These are phyloP conservation scores for Psittacula echo DNA, from an alignment of 2,797 vertebrate species.

Conservation along the genomic window DNA sequence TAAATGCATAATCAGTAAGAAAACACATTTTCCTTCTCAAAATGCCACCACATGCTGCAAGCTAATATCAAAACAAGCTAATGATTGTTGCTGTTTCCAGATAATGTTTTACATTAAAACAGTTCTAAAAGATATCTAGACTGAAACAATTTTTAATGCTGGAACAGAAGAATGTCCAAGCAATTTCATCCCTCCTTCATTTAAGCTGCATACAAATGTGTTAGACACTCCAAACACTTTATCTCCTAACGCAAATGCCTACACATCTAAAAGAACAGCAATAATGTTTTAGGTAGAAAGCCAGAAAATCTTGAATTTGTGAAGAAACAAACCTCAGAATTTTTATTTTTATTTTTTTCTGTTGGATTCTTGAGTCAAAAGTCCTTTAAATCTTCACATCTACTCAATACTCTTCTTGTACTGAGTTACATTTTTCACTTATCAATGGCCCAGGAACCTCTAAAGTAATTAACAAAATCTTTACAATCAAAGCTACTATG, in stretches of 20 bases:
- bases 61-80: not conserved
- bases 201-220: not conserved
- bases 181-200: not conserved
- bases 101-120: not conserved
- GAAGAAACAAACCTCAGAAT: not conserved
- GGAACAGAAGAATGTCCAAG: not conserved
- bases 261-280: not conserved
- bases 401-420: not conserved
- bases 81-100: not conserved
- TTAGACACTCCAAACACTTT: not conserved
- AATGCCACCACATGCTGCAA: conserved; percentile 43
- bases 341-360: not conserved
- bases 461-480: not conserved
- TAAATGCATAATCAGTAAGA: not conserved
- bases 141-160: not conserved
- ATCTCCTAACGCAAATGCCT: not conserved
- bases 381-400: not conserved
- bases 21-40: not conserved
- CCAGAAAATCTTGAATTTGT: not conserved
- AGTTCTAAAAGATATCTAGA: not conserved
- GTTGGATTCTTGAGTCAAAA: not conserved
- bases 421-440: not conserved
- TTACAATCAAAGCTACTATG: not conserved
- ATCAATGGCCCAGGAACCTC: not conserved
- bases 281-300: not conserved